Percentiles rank a stretch among this genome's conserved stretches.
phyloP scores from a whole-genome alignment of 2,888 invertebrate species.

The Parochlus steinenii region DNA sequence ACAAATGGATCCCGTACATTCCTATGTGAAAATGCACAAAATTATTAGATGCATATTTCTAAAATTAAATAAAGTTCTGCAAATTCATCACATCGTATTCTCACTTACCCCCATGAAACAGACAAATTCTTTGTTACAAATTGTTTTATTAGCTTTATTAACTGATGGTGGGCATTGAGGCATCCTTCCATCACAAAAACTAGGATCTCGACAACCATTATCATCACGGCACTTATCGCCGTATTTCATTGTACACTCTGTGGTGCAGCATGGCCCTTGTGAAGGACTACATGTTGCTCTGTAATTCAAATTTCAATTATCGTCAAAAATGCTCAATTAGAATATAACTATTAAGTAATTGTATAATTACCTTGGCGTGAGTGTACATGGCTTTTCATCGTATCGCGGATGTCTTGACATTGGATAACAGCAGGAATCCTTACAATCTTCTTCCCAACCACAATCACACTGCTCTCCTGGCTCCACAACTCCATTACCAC shows the following conservation, averaged over 20 bases:
- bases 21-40: conserved; percentile 33
- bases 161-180: conserved; percentile 84
- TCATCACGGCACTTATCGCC: conserved; percentile 82
- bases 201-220: conserved; percentile 84
- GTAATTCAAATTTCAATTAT: conserved; percentile 4
- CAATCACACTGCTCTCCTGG: conserved; percentile 97
- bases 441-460: conserved; percentile 94
- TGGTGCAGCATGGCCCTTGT: conserved; percentile 89
- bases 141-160: conserved; percentile 85
- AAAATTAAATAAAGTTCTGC: neutral
- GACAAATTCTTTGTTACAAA: conserved; percentile 93
- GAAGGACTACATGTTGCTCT: conserved; percentile 27
- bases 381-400: conserved; percentile 70
- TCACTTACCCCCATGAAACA: conserved; percentile 91
- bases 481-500: conserved; percentile 96
- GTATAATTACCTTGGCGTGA: conserved; percentile 61
- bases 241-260: conserved; percentile 66
- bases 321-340: conserved; percentile 1
- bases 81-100: conserved; percentile 1
- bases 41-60: conserved; percentile 4
- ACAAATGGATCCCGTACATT: conserved; percentile 97
- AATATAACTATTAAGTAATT: conserved; percentile 13
- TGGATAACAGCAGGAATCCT: conserved; percentile 84
- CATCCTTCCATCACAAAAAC: conserved; percentile 77
- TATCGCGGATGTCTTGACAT: conserved; percentile 63